Evolutionary conservation across 53 echinoderm and acorn worm genomes (phyloP), one percentile per base, ranked within the genome.

Genomic region (Apostichopus leukothele): DNA sequence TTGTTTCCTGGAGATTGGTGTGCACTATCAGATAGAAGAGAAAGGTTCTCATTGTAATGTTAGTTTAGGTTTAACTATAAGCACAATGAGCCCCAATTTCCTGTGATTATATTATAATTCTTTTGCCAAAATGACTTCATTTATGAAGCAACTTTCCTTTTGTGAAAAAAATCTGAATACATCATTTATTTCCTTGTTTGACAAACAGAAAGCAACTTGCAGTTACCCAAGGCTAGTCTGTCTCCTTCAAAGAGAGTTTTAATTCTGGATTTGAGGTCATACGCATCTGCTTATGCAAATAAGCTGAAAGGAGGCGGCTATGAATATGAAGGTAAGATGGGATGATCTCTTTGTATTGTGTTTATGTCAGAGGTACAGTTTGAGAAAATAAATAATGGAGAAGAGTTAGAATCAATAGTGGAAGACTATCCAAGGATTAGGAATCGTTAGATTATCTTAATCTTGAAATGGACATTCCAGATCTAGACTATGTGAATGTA

Each of bases 291-390:
- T 1, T 94, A 90, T 68, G 96, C 93, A 9, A 96, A 96, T 79
- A 91, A 94, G 54, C 93, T 94, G 7, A 96, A 96, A 77, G 96
- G 96, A 39, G 96, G 96, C 7, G 96, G 96, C 75, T 96, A 92
- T 87, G 96, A 96, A 90, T 94, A 92, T 81, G 89, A 91, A 92
- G 96, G 96, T 96, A 92, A 76, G 66, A 10, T 76, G 26, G 12
- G 16, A 76, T 14, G 1, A 57, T 10, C 7, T 7, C 57, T 57
- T 57, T 57, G 6, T 57, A 0, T 57, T 5, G 68, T 67, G 68
- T 16, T 67, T 67, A n/a, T 67, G 13, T 16, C n/a, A 67, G 68
- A 67, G 0, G 68, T 13, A 3, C 0, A n/a, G 14, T n/a, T 16
- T 3, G 68, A 16, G 68, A 67, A n/a, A 67, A 67, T 67, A n/a